A percentile compares a stretch with the other conserved stretches of the same genome.
Conservation (phyloP, 2,113 vertebrate genomes). For the Gallinago jamesoni region DNA sequence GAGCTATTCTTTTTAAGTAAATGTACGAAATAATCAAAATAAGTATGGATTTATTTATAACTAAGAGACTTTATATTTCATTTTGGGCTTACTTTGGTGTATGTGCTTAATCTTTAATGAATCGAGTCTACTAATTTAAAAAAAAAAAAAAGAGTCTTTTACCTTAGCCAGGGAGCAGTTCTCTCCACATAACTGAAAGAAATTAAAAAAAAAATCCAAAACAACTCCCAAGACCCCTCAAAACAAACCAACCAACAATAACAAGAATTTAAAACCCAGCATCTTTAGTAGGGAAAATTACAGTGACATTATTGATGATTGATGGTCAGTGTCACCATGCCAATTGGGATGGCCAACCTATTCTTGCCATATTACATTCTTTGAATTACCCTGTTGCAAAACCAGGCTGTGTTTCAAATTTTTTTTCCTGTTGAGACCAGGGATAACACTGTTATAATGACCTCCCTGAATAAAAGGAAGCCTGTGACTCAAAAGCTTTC, state of each 20-base stretch:
- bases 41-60: constrained; percentile 40
- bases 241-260: neutral
- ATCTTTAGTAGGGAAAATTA: neutral
- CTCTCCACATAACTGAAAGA: neutral
- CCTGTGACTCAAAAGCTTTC: neutral
- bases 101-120: neutral
- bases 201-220: neutral
- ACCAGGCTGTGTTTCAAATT: neutral
- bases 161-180: neutral
- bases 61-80: constrained; percentile 10
- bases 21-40: constrained; percentile 33
- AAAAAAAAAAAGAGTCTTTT: neutral
- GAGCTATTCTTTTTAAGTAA: constrained; percentile 53
- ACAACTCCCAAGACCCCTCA: too few species aligned
- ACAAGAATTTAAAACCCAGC: neutral
- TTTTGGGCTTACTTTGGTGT: neutral
- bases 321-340: neutral
- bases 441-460: neutral
- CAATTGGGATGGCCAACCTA: neutral
- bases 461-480: neutral
- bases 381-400: neutral
- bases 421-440: neutral
- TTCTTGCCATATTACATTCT: neutral
- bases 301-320: neutral
- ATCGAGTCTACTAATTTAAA: neutral